A percentile compares a stretch with the other conserved stretches of the same genome.
Evolutionary conservation across 1,140 invertebrate genomes (phyloP).

Genomic region (Aphelenchoides fujianensis): DNA sequence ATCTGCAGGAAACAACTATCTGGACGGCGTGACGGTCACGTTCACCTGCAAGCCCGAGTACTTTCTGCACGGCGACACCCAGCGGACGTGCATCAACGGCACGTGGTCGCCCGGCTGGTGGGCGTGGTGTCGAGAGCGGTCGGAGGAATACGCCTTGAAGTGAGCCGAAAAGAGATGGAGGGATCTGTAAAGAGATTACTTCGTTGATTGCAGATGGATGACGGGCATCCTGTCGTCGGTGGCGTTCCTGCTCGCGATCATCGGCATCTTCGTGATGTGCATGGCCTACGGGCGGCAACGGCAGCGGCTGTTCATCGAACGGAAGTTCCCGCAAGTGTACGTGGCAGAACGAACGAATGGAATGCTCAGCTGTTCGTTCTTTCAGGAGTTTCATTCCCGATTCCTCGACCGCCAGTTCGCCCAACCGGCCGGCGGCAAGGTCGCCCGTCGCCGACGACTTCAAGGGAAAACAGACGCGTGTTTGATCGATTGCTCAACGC

Average conservation of each 20-base stretch:
- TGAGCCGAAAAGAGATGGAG: constrained; percentile 2
- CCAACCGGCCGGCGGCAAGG: not conserved
- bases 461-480: constrained; percentile 18
- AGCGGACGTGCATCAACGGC: constrained; percentile 45
- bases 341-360: too few relatives aligned
- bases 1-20: constrained; percentile 48
- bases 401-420: not conserved
- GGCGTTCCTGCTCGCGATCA: constrained; percentile 38
- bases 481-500: too few relatives aligned
- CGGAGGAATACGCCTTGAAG: constrained; percentile 43
- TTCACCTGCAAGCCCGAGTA: constrained; percentile 39
- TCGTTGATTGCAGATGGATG: constrained; percentile 37
- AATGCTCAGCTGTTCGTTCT: not conserved
- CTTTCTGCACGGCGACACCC: constrained; percentile 44
- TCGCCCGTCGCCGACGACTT: not conserved
- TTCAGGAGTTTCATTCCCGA: constrained; percentile 22
- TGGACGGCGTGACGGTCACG: constrained; percentile 50
- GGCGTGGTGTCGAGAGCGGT: constrained; percentile 20
- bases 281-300: constrained; percentile 35
- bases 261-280: constrained; percentile 33
- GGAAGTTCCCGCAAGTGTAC: constrained; percentile 28
- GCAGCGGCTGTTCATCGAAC: constrained; percentile 30
- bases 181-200: not conserved
- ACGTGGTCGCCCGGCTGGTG: constrained; percentile 34
- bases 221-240: constrained; percentile 39